phyloP scores from a whole-genome alignment of 2,113 vertebrate genomes.

The Sisor rabdophorus region DNA sequence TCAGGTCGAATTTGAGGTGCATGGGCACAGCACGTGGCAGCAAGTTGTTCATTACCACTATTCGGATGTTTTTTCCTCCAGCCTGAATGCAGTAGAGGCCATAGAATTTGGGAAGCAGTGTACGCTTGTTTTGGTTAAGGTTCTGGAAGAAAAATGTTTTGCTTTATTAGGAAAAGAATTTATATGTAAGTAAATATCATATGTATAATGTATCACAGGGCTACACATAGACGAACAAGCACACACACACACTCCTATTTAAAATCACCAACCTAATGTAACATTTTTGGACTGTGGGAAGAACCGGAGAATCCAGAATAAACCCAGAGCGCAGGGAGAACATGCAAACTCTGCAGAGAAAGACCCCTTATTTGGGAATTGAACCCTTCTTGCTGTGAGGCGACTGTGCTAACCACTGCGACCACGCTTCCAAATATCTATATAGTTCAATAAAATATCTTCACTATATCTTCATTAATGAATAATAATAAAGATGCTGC shows the following conservation, averaged over 20 bases:
- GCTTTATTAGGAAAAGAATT: background rate
- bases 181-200: background rate
- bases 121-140: constrained; percentile 91
- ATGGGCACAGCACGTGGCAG: constrained; percentile 82
- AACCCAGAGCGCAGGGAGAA: no score
- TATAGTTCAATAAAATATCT: background rate
- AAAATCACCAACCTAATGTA: no score
- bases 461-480: background rate
- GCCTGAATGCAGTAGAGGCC: constrained; percentile 90
- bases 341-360: no score
- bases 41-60: constrained; percentile 95
- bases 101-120: constrained; percentile 90
- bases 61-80: constrained; percentile 88
- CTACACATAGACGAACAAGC: no score
- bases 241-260: no score
- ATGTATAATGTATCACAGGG: background rate
- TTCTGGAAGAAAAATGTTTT: constrained; percentile 67
- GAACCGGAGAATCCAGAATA: no score
- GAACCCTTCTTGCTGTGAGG: no score
- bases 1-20: constrained; percentile 92
- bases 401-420: no score
- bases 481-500: background rate
- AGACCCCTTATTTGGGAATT: no score
- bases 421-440: no score
- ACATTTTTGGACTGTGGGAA: no score